Evolutionary conservation across 2,113 vertebrate species (phyloP), one percentile per base, ranked within the genome.

Genomic region (Campylomormyrus tamandua): DNA sequence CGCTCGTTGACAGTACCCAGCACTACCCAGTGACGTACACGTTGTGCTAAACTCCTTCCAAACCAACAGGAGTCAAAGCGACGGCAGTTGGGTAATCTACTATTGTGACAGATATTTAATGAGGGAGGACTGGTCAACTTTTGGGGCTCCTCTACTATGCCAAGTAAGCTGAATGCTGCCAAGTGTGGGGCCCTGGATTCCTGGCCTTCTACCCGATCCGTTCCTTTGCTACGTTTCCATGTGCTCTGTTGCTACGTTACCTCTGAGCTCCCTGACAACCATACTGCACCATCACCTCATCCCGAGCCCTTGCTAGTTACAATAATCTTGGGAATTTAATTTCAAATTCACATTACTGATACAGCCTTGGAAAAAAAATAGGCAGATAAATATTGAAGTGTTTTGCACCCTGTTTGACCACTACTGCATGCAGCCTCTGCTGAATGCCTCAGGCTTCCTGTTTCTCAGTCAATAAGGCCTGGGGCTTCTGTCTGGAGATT

Each of bases 131-230:
- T 48, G 10, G 77, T 84, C 52, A 84, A 56, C 52, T 46, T 42
- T 58, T 88, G 35, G 39, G 35, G 35, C 89, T 85, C 21, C 80
- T 84, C 27, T 85, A 27, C 80, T 58, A 39, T 89, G 89, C 89
- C 89, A 89, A 85, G 89, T 89, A 85, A 89, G 50, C 74, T 89
- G 77, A 89, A 80, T 35, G 52, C 52, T 90, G 89, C 83, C 89
- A 90, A 86, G 45, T 90, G 56, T 70, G 56, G 53, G 83, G 83
- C 89, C 50, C 21, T 56, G 58, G 83, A 62, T 42, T 62, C 89
- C 9, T 58, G 83, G 42, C 58, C 45, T 31, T 35, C 45, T 24
- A 35, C 84, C 46, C 46, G 21, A 66, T 77, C 58, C 11, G 4
- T 11, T 49, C 83, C 53, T 90, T 27, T 66, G 39, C 56, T 27